Base-by-base conservation (phyloP, 2,113 vertebrate genomes). In the Myanophis thanlyinensis region DNA sequence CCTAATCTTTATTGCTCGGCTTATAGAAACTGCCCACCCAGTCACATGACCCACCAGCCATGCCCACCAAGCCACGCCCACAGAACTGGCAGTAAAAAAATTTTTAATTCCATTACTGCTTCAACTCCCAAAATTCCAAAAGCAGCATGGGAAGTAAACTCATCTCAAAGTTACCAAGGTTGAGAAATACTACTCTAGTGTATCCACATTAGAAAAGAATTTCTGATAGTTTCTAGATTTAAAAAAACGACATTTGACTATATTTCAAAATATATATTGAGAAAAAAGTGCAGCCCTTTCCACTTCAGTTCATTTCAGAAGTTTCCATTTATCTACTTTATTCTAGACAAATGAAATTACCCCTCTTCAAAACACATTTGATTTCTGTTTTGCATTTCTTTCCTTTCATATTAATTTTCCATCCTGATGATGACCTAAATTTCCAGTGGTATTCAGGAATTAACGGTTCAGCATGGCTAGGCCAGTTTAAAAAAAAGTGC, bases 401-500 rank as follows among this genome's bases (percentile, higher is more conserved):
- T 96, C 88, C 56, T 97, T 93, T 89, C 96, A 93, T 91, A 27
- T 93, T 56, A 90, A 92, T 46, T 92, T 94, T 93, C 84, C 13
- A n/a, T 93, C 80, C 49, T 94, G 54, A 95, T 88, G 10, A 93
- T 27, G 7, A 2, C 62, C 56, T 49, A 85, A 67, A 25, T 49
- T 2, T 89, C 49, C 46, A 93, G 12, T 1, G 0, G 23, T 96
- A 89, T 56, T 92, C 95, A 96, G 84, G 80, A 92, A 93, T 97
- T 97, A 97, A 97, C 94, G 25, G 85, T 95, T 96, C 0, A 92
- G 94, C 87, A 93, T 96, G 96, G 91, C 93, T 49, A 88, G 93
- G 92, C 90, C 97, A 95, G 96, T 97, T 93, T 94, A 94, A 94
- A 95, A 93, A 94, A 49, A 95, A 95, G 95, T 92, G 27, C 93